These are phyloP conservation scores for Lordiphosa fenestrarum DNA, from an alignment of 2,888 invertebrate genomes.

Conservation along the genomic window DNA sequence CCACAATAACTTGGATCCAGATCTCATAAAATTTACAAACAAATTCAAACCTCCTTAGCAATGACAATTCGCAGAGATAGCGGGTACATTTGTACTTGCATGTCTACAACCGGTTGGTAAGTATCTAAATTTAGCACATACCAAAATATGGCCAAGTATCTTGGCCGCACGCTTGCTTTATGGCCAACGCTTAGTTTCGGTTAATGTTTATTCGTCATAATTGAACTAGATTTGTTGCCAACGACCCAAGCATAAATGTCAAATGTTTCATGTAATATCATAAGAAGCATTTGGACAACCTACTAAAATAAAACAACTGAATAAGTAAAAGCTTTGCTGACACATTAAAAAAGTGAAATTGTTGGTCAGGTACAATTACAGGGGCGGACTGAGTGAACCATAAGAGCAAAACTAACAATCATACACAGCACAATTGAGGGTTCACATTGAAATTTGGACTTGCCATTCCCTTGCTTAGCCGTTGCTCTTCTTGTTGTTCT, in stretches of 20 bases:
- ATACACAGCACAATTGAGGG: too few relatives aligned
- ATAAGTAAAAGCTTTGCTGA: constrained; percentile 39
- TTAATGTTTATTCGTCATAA: constrained; percentile 11
- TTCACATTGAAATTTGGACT: too few relatives aligned
- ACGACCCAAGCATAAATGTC: constrained; percentile 25
- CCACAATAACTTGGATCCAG: too few relatives aligned
- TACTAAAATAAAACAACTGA: constrained; percentile 14
- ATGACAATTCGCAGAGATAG: too few relatives aligned
- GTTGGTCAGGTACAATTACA: constrained; percentile 15
- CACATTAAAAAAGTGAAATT: constrained; percentile 68
- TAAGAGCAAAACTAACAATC: too few relatives aligned
- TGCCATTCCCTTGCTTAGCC: too few relatives aligned
- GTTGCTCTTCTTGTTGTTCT: too few relatives aligned
- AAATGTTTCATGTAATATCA: constrained; percentile 38
- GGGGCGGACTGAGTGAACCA: constrained; percentile 12
- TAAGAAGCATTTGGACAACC: constrained; percentile 9
- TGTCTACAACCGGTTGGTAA: constrained; percentile 4
- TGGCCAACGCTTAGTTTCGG: constrained; percentile 11
- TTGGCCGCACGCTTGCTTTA: constrained; percentile 14
- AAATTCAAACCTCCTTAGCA: too few relatives aligned
- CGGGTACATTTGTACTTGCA: too few relatives aligned
- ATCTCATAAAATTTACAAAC: too few relatives aligned
- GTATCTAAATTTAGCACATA: too few relatives aligned
- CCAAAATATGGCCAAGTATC: constrained; percentile 2
- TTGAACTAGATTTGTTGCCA: constrained; percentile 34